Conservation (phyloP, 2,113 vertebrate genomes). For the Clupea harengus region DNA sequence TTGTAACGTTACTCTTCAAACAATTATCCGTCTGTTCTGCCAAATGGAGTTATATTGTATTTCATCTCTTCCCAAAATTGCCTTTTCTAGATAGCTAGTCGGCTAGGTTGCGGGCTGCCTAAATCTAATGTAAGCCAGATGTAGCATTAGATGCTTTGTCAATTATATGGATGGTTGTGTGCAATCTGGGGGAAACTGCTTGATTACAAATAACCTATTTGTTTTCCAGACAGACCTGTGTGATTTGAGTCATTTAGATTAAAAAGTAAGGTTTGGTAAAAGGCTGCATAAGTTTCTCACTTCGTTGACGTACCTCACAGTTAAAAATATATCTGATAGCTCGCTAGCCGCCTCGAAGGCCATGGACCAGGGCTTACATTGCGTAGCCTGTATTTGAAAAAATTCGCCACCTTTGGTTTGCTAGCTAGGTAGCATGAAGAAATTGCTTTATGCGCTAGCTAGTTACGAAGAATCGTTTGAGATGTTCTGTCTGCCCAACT, state of each 20-base stretch:
- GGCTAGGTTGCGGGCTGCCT: neutral
- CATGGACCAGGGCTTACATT: neutral
- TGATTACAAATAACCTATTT: neutral
- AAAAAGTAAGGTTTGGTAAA: no score
- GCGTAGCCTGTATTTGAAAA: neutral
- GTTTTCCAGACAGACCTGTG: neutral
- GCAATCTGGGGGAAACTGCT: neutral
- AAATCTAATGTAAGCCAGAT: conserved; percentile 12
- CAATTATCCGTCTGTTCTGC: neutral
- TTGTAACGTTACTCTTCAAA: conserved; percentile 29
- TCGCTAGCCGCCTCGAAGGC: neutral
- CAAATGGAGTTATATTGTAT: neutral
- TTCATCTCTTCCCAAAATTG: neutral
- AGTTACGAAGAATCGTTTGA: neutral
- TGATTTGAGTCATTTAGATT: neutral
- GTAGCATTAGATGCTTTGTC: conserved; percentile 6
- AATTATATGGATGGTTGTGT: neutral
- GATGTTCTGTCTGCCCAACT: neutral
- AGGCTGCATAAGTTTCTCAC: neutral
- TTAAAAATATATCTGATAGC: neutral
- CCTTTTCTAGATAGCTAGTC: neutral
- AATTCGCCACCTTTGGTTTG: conserved; percentile 4
- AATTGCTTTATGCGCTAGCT: conserved; percentile 16
- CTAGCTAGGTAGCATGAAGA: conserved; percentile 32
- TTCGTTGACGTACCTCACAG: neutral